Evolutionary conservation across 2,797 vertebrate species (phyloP).

Genomic region (Sebastiscus albofasciatus): DNA sequence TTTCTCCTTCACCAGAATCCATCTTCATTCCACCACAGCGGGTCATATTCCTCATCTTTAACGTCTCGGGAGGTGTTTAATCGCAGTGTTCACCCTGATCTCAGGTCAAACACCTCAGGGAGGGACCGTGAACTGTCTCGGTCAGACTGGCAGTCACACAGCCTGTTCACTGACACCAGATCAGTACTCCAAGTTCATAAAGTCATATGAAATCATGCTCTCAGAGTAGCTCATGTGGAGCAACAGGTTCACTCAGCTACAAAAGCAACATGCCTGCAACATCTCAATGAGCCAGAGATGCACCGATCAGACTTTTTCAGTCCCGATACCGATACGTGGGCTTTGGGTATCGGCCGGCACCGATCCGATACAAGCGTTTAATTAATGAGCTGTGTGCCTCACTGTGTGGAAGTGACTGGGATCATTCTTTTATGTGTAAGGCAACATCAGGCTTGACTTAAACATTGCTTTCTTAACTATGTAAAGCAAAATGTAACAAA

Average conservation of each 20-base stretch:
- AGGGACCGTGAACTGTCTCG: background rate
- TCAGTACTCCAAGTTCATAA: background rate
- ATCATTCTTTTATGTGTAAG: too few species aligned
- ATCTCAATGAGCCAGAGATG: background rate
- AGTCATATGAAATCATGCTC: background rate
- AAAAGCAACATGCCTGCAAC: background rate
- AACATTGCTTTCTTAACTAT: too few species aligned
- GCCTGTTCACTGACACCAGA: background rate
- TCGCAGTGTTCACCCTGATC: background rate
- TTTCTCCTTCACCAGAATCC: constrained; percentile 20
- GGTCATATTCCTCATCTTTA: constrained; percentile 10
- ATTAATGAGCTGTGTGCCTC: too few species aligned
- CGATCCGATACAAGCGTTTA: too few species aligned
- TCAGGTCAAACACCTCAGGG: background rate
- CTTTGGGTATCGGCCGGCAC: too few species aligned
- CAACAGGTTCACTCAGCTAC: background rate
- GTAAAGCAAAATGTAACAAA: too few species aligned
- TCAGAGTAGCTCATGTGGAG: background rate
- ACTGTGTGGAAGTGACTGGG: too few species aligned
- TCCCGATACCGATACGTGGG: too few species aligned
- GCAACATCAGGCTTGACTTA: too few species aligned
- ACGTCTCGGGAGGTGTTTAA: constrained; percentile 4
- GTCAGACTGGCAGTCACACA: background rate
- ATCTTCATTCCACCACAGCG: constrained; percentile 1
- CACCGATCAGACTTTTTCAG: too few species aligned